phyloP scores from a whole-genome alignment of 2,797 vertebrate species.

The Chelonia mydas region DNA sequence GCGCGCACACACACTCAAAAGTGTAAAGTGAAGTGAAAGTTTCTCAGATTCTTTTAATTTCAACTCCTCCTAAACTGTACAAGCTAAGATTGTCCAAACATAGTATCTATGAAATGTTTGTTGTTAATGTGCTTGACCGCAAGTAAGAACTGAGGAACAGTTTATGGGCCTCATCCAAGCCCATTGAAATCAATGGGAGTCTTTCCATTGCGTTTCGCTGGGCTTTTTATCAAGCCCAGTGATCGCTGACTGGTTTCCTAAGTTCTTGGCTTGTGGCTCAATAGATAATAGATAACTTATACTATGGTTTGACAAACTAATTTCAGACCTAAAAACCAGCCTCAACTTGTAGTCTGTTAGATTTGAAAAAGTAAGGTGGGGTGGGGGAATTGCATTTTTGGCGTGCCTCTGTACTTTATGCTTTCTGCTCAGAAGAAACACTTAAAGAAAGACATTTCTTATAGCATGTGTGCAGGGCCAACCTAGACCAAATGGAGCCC shows the following conservation, averaged over 20 bases:
- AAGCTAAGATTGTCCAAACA: not conserved
- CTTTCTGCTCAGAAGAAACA: not conserved
- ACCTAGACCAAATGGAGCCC: too few relatives aligned
- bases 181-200: not conserved
- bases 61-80: not conserved
- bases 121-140: not conserved
- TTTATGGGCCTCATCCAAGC: not conserved
- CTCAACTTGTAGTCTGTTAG: not conserved
- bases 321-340: not conserved
- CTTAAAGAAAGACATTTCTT: conserved; percentile 50
- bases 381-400: not conserved
- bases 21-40: rapidly evolving
- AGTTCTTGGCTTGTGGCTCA: not conserved
- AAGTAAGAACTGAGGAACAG: not conserved
- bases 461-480: not conserved
- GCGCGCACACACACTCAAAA: not conserved
- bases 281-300: not conserved
- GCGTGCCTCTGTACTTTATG: not conserved
- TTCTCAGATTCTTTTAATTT: not conserved
- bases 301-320: not conserved
- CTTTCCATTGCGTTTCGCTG: not conserved
- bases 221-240: not conserved
- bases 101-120: not conserved
- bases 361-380: not conserved
- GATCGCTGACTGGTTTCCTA: not conserved